Conservation (phyloP, 2,113 vertebrate species). For the Oceanites oceanicus region DNA sequence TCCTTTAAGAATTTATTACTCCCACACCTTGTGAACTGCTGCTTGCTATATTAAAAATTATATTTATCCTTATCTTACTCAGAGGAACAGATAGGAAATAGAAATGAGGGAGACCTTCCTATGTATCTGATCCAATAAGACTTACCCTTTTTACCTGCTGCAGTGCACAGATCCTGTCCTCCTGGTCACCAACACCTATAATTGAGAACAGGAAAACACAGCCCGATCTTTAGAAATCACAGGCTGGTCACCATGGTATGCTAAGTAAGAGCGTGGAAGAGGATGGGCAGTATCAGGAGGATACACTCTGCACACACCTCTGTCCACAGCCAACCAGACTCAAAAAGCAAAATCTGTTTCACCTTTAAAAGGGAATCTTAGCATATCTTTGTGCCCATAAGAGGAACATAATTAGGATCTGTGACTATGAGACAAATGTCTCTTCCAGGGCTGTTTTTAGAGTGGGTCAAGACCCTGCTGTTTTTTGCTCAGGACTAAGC, state of each 20-base stretch:
- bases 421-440: neutral
- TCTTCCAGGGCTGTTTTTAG: neutral
- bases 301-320: neutral
- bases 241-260: neutral
- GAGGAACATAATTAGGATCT: neutral
- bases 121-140: neutral
- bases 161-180: neutral
- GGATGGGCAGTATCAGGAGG: neutral
- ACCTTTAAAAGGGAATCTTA: neutral
- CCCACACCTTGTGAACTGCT: neutral
- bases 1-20: neutral
- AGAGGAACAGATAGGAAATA: neutral
- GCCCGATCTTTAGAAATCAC: neutral
- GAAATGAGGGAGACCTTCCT: neutral
- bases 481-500: neutral
- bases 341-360: neutral
- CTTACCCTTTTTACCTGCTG: neutral
- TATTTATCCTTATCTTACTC: neutral
- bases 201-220: neutral
- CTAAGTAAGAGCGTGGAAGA: rapidly evolving
- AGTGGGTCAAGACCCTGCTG: neutral
- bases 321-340: neutral
- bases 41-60: neutral
- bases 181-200: neutral
- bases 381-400: neutral